Evolutionary conservation across 1,140 invertebrate species (phyloP).

Genomic region (Drosophila arizonae): DNA sequence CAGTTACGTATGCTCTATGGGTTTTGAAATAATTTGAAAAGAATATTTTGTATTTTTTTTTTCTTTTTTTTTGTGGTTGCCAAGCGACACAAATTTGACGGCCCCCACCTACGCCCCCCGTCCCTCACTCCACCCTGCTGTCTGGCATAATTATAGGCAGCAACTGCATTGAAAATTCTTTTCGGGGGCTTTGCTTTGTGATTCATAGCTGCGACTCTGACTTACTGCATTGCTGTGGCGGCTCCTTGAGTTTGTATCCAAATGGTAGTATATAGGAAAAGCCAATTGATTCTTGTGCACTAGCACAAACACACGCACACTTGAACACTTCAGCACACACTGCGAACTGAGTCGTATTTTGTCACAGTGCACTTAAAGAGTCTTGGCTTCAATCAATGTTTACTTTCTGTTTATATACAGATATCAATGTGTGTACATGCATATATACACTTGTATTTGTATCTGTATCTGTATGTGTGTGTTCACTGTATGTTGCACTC

Average conservation of each 20-base stretch:
- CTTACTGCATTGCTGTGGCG: slow-evolving; percentile 65
- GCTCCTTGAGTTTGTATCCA: slow-evolving; percentile 10
- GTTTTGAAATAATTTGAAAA: slow-evolving; percentile 70
- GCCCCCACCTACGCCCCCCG: neutral
- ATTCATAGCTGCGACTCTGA: slow-evolving; percentile 49
- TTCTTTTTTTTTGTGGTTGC: slow-evolving; percentile 68
- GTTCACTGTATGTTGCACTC: slow-evolving; percentile 45
- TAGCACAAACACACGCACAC: neutral
- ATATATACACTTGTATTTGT: neutral
- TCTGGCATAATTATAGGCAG: slow-evolving; percentile 51
- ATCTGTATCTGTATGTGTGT: neutral
- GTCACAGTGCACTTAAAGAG: slow-evolving; percentile 11
- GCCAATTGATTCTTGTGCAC: slow-evolving; percentile 31
- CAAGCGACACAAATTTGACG: slow-evolving; percentile 55
- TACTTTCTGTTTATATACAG: neutral
- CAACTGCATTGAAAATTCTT: slow-evolving; percentile 51
- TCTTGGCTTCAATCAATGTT: slow-evolving; percentile 3
- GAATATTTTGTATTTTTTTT: slow-evolving; percentile 51
- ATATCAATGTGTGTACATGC: neutral
- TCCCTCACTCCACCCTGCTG: neutral
- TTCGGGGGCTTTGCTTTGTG: slow-evolving; percentile 30
- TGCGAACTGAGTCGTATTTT: slow-evolving; percentile 2
- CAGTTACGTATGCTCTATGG: slow-evolving; percentile 52
- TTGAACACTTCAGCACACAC: neutral
- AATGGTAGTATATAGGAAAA: slow-evolving; percentile 6